Evolutionary conservation across 2,113 vertebrate genomes (phyloP).

Genomic region (Oreochromis niloticus): DNA sequence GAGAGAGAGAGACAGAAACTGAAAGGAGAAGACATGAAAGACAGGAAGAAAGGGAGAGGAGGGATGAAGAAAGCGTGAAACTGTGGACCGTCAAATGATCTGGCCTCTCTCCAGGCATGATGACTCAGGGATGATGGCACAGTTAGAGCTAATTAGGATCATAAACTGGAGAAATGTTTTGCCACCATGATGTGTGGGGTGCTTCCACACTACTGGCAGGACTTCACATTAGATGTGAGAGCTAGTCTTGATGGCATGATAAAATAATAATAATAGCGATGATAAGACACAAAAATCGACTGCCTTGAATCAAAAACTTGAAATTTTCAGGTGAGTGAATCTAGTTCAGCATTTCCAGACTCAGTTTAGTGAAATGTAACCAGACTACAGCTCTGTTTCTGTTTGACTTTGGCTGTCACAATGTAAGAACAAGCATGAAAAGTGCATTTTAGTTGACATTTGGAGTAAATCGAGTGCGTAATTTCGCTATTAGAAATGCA

Average conservation of each 20-base stretch:
- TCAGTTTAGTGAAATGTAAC: background rate
- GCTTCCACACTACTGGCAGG: constrained; percentile 21
- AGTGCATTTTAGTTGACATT: background rate
- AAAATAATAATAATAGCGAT: background rate
- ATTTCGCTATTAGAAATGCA: background rate
- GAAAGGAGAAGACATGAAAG: background rate
- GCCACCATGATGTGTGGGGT: constrained; percentile 45
- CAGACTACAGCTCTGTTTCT: background rate
- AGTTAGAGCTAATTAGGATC: constrained; percentile 70
- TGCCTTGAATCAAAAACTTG: background rate
- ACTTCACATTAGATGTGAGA: constrained; percentile 27
- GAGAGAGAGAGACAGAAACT: background rate
- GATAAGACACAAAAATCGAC: background rate
- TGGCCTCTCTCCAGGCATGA: constrained; percentile 61
- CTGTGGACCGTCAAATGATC: constrained; percentile 53
- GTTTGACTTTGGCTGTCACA: background rate
- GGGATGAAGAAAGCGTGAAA: constrained; percentile 17
- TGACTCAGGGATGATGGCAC: constrained; percentile 67
- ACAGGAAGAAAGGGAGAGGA: background rate
- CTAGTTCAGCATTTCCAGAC: background rate
- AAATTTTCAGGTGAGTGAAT: background rate
- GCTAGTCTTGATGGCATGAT: background rate
- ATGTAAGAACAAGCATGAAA: background rate
- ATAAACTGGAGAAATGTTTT: constrained; percentile 68
- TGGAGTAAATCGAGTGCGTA: background rate